These are phyloP conservation scores for Tursiops truncatus DNA, from an alignment of 2,113 vertebrate genomes.

Conservation along the genomic window DNA sequence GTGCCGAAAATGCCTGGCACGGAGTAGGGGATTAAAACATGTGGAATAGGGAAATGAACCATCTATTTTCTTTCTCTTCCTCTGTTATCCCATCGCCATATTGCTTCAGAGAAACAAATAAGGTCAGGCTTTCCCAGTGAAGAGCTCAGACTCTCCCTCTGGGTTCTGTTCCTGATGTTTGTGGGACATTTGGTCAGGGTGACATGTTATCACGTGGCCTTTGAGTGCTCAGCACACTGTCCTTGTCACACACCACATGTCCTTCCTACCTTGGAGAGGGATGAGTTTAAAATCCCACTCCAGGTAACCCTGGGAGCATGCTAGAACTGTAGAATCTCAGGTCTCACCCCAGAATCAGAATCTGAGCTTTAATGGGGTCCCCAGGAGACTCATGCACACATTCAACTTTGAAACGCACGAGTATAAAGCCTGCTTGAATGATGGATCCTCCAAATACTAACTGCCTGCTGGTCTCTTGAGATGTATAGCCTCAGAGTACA, in stretches of 20 bases:
- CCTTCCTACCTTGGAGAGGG: not conserved
- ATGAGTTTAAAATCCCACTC: not conserved
- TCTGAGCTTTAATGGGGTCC: not conserved
- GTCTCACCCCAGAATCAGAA: not conserved
- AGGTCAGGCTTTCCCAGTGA: not conserved
- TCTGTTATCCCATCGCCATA: not conserved
- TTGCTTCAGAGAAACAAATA: not conserved
- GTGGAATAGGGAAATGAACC: not conserved
- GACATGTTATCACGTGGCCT: not conserved
- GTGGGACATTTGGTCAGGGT: not conserved
- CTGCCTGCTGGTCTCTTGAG: not conserved
- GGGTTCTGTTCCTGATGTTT: not conserved
- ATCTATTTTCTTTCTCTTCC: not conserved
- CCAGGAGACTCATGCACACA: not conserved
- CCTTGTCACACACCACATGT: not conserved
- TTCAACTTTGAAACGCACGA: constrained; percentile 1
- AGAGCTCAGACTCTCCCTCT: not conserved
- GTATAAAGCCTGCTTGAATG: not conserved
- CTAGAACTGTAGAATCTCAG: not conserved
- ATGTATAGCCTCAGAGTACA: not conserved
- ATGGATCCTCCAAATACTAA: not conserved
- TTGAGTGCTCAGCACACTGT: not conserved
- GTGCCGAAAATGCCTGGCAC: not conserved
- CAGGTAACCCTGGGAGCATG: not conserved
- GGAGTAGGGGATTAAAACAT: not conserved